phyloP scores from a whole-genome alignment of 2,113 vertebrate genomes.

The Hypanus sabinus region DNA sequence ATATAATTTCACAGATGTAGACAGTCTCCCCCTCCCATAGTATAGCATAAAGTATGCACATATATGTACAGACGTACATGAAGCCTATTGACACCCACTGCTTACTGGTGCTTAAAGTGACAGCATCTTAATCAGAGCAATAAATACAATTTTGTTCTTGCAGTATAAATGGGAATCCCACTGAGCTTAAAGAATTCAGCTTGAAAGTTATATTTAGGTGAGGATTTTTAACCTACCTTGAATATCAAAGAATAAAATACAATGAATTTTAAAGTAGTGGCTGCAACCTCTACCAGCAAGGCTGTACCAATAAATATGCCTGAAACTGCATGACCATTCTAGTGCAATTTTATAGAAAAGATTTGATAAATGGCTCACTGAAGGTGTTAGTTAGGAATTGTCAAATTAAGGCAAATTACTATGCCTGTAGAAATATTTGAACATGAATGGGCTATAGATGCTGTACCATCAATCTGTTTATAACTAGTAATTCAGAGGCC shows the following conservation, averaged over 20 bases:
- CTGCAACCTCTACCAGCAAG: neutral
- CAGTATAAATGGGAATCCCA: neutral
- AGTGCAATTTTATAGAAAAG: neutral
- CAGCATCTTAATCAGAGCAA: neutral
- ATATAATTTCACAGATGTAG: no score
- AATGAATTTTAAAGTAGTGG: constrained; percentile 1
- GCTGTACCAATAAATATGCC: neutral
- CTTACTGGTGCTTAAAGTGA: neutral
- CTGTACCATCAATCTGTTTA: neutral
- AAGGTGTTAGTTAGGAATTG: neutral
- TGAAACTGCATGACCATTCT: neutral
- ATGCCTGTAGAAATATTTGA: neutral
- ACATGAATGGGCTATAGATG: neutral
- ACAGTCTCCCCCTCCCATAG: no score
- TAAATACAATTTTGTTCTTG: neutral
- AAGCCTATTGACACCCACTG: neutral
- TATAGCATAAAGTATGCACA: neutral
- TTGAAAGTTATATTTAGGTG: neutral
- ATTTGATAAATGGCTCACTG: no score
- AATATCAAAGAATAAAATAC: neutral
- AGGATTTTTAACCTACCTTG: neutral
- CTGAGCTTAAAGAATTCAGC: neutral
- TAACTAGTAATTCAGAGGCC: no score
- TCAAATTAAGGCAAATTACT: neutral
- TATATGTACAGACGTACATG: neutral